Base-by-base conservation (phyloP, 30 jellyfish, hydroid and myxozoan genomes). In the Chrysaora quinquecirrha region DNA sequence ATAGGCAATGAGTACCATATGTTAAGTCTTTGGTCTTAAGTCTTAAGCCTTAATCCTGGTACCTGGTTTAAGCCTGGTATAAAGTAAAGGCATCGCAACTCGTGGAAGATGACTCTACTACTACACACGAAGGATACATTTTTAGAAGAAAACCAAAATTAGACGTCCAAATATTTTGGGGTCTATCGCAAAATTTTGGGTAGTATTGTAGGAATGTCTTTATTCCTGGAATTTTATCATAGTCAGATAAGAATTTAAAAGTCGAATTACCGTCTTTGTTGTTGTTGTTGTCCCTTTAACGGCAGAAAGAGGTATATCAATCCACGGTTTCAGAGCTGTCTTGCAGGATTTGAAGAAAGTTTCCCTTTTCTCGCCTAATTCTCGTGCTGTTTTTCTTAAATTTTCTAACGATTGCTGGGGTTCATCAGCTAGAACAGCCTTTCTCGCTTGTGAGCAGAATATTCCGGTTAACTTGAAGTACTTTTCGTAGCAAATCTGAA, bases 371-470 rank as follows among this genome's bases (percentile, higher is more conserved):
- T 12, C 27, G 16, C 27, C 81, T 73, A 82, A 50, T 56, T 69
- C 80, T 24, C 32, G 9, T 6, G 85, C 92, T n/a, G 35, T 69
- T 0, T 0, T 82, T 19, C 29, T 31, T 9, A 82, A 75, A 70
- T 35, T 46, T 0, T 20, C 62, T 0, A 82, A 18, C 1, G 63
- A 6, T 3, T 21, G 38, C 21, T 22, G 61, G 25, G 27, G 16
- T 19, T 33, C 80, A 20, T 43, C 63, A 30, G 86, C 32, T 7
- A 82, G 82, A 32, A 60, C 92, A 34, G 77, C 78, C 46, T 82
- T 82, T 34, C 92, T 52, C 34, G 92, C 92, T 30, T 52, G 80
- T 16, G 92, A 69, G 38, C 92, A 82, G 63, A 49, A 82, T 1
- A 50, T 25, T 22, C 92, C 92, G 16, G 84, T 74, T 3, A 46